These are phyloP conservation scores for Melanaphis sacchari DNA, from an alignment of 1,140 invertebrate genomes.

Conservation along the genomic window DNA sequence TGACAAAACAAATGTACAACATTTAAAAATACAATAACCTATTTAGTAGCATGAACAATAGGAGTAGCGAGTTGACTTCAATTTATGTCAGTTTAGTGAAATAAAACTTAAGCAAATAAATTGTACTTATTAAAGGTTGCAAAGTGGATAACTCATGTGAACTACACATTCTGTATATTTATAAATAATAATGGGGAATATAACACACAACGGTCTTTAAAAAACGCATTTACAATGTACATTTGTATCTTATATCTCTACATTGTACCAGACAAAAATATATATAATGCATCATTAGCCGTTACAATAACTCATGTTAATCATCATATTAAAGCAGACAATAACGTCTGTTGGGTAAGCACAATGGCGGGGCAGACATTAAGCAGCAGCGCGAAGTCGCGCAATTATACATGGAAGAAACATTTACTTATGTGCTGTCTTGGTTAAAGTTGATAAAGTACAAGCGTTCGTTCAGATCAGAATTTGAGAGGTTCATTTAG, in stretches of 20 bases:
- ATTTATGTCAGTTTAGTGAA: background rate
- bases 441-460: conserved; percentile 55
- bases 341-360: background rate
- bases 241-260: background rate
- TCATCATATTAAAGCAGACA: background rate
- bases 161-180: background rate
- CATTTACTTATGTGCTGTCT: conserved; percentile 53
- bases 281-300: background rate
- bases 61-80: background rate
- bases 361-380: background rate
- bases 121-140: too few relatives aligned
- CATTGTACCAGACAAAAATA: background rate
- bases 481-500: conserved; percentile 56
- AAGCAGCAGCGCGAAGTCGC: background rate
- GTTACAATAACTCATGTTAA: background rate
- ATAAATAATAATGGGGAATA: background rate
- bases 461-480: conserved; percentile 49
- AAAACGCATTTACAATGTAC: conserved; percentile 1
- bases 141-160: background rate
- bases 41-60: background rate
- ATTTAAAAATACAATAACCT: background rate
- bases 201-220: background rate
- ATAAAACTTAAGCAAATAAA: background rate
- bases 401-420: background rate
- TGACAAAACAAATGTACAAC: background rate